Evolutionary conservation across 2,797 vertebrate genomes (phyloP).

Genomic region (Muscicapa striata): DNA sequence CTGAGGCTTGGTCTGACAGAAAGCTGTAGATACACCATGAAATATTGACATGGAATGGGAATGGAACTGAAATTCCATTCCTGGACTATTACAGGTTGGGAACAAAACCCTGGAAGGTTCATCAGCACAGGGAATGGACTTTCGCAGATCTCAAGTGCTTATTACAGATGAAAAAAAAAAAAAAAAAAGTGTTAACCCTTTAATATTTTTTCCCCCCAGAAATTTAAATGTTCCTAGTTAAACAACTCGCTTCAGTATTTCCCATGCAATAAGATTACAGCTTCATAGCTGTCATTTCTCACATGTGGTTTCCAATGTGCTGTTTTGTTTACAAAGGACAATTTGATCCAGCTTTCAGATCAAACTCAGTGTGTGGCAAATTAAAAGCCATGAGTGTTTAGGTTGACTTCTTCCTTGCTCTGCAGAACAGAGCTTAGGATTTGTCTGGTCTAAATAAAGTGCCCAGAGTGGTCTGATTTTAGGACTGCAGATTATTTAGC

Average conservation of each 20-base stretch:
- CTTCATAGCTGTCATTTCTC: not conserved
- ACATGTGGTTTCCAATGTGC: not conserved
- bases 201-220: not conserved
- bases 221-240: not conserved
- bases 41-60: not conserved
- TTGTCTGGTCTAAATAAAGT: not conserved
- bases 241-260: not conserved
- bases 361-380: not conserved
- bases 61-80: not conserved
- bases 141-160: not conserved
- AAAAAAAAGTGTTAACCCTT: not conserved
- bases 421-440: not conserved
- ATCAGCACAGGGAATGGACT: not conserved
- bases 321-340: not conserved
- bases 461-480: not conserved
- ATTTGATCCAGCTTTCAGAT: constrained; percentile 5
- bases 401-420: not conserved
- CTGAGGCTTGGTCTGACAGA: not conserved
- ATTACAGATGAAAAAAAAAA: not conserved
- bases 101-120: not conserved
- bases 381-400: not conserved
- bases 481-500: not conserved
- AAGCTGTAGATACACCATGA: not conserved
- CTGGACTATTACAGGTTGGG: not conserved
- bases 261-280: not conserved